Conservation (phyloP, 2,888 invertebrate genomes). For the Rhagonycha fulva region DNA sequence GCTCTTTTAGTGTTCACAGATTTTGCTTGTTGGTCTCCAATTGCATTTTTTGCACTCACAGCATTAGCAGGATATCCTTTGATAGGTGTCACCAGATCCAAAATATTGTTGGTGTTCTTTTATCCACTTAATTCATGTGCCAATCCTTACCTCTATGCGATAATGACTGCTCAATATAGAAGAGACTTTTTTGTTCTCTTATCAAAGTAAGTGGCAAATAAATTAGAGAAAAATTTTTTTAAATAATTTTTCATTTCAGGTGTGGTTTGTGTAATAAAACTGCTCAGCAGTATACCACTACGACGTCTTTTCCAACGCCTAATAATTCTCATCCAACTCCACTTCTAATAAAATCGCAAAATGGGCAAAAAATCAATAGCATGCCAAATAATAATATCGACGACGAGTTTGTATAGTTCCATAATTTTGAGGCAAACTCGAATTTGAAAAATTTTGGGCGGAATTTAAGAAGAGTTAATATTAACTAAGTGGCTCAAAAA, state of each 20-base stretch:
- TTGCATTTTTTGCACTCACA: slow-evolving; percentile 86
- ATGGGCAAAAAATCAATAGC: slow-evolving; percentile 36
- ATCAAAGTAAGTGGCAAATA: slow-evolving; percentile 60
- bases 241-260: slow-evolving; percentile 47
- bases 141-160: slow-evolving; percentile 90
- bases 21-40: slow-evolving; percentile 84
- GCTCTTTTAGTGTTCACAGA: slow-evolving; percentile 85
- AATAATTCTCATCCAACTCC: slow-evolving; percentile 45
- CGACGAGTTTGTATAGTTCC: slow-evolving; percentile 35
- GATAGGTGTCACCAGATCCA: slow-evolving; percentile 80
- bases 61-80: slow-evolving; percentile 83
- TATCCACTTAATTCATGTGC: slow-evolving; percentile 91
- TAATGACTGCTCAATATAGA: slow-evolving; percentile 85
- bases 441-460: not conserved
- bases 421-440: not conserved
- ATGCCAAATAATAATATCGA: slow-evolving; percentile 31
- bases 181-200: slow-evolving; percentile 72
- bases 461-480: not conserved
- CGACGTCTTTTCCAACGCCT: slow-evolving; percentile 46
- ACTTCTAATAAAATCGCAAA: slow-evolving; percentile 34
- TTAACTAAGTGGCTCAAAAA: not conserved
- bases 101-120: slow-evolving; percentile 85
- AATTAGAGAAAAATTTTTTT: not conserved
- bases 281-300: slow-evolving; percentile 58
- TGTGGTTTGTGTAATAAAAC: slow-evolving; percentile 59